A percentile compares a stretch with the other conserved stretches of the same genome.
These are phyloP conservation scores for Marisa cornuarietis DNA, from an alignment of 1,140 invertebrate genomes.

Conservation along the genomic window DNA sequence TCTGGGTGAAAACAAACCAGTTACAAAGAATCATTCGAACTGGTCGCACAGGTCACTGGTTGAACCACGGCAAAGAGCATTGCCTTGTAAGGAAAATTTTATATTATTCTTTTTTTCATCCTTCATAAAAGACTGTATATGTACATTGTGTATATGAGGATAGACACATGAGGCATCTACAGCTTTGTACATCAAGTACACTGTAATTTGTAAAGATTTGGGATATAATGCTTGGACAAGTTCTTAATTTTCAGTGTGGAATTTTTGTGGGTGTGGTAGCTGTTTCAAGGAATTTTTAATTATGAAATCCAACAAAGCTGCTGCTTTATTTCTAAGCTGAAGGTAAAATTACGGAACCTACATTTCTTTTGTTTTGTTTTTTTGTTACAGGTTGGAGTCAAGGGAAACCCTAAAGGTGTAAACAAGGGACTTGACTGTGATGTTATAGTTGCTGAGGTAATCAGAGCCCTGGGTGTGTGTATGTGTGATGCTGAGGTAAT, in stretches of 20 bases:
- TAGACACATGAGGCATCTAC: too few relatives aligned
- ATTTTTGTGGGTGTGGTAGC: too few relatives aligned
- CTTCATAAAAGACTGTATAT: too few relatives aligned
- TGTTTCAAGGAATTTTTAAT: too few relatives aligned
- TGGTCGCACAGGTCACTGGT: conserved; percentile 95
- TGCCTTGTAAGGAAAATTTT: conserved; percentile 76
- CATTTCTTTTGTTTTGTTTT: not conserved
- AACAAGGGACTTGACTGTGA: conserved; percentile 96
- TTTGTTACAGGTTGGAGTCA: conserved; percentile 80
- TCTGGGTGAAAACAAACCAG: conserved; percentile 99
- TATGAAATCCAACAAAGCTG: too few relatives aligned
- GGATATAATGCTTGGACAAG: too few relatives aligned
- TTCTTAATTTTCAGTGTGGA: too few relatives aligned
- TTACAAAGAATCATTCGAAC: conserved; percentile 96
- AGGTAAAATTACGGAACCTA: too few relatives aligned
- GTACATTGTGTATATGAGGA: too few relatives aligned
- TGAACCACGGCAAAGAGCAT: conserved; percentile 99
- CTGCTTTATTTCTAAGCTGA: too few relatives aligned
- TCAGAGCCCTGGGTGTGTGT: not conserved
- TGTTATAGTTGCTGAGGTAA: conserved; percentile 96
- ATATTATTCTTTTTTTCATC: not conserved
- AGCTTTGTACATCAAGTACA: too few relatives aligned
- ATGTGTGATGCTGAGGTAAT: conserved; percentile 82
- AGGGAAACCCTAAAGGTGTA: conserved; percentile 89
- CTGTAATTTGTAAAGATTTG: too few relatives aligned